These are phyloP conservation scores for Caretta caretta DNA, from an alignment of 2,113 vertebrate species.

Conservation along the genomic window DNA sequence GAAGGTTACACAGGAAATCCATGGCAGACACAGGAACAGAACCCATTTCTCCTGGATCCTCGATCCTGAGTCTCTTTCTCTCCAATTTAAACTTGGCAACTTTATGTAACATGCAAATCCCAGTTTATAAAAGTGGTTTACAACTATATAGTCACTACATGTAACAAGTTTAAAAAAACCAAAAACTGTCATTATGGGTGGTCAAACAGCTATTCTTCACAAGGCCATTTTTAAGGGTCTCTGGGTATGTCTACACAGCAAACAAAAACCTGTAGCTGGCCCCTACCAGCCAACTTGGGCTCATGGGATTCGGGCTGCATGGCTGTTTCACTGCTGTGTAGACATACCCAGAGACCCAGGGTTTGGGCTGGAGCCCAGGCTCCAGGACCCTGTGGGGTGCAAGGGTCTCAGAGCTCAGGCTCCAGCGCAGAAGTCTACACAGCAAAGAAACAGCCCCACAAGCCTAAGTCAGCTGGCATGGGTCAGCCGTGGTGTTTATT, in stretches of 20 bases:
- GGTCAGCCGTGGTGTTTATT: neutral
- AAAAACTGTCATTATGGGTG: neutral
- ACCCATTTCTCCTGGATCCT: neutral
- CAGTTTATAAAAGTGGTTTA: neutral
- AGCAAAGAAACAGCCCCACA: neutral
- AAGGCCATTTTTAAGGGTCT: neutral
- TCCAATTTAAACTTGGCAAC: neutral
- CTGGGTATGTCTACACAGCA: neutral
- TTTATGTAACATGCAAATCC: slow-evolving; percentile 19
- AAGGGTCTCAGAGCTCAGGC: neutral
- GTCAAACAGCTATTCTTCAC: neutral
- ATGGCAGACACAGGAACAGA: neutral
- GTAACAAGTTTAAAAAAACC: neutral
- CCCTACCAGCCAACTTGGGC: neutral
- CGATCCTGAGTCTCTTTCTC: neutral
- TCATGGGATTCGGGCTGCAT: neutral
- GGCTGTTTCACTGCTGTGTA: neutral
- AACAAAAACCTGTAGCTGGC: neutral
- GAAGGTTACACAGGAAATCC: neutral
- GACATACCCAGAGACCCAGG: no score
- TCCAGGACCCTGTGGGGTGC: neutral
- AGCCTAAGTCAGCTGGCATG: neutral
- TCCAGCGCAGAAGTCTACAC: neutral
- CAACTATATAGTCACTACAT: neutral
- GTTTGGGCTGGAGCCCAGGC: neutral